Percentiles rank a stretch among this genome's conserved stretches.
phyloP scores from a whole-genome alignment of 2,888 invertebrate species.

The Pandemis corylana region DNA sequence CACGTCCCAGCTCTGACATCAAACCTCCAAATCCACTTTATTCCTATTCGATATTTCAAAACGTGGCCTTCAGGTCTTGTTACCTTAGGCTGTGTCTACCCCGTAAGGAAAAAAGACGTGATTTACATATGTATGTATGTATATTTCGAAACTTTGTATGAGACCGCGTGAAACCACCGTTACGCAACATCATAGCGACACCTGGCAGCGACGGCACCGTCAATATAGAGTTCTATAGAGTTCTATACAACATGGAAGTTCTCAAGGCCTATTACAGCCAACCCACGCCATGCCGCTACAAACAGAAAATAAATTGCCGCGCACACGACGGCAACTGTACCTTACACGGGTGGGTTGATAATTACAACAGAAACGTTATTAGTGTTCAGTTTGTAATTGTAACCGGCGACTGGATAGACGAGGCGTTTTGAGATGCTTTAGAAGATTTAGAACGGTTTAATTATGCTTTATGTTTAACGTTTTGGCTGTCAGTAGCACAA shows the following conservation, averaged over 20 bases:
- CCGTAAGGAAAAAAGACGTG: no score
- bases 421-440: not conserved
- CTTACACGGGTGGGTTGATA: constrained; percentile 40
- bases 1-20: not conserved
- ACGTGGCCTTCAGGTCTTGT: no score
- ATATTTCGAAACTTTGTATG: constrained; percentile 12
- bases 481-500: no score
- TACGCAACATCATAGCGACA: constrained; percentile 45
- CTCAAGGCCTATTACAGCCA: constrained; percentile 38
- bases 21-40: not conserved
- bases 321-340: constrained; percentile 53
- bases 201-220: constrained; percentile 47
- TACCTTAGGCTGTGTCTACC: no score
- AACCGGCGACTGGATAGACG: constrained; percentile 18
- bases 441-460: not conserved
- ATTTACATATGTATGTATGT: not conserved
- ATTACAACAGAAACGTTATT: constrained; percentile 26
- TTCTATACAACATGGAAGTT: constrained; percentile 29
- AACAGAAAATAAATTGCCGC: constrained; percentile 57
- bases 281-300: constrained; percentile 49
- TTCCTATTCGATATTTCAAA: not conserved
- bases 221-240: not conserved
- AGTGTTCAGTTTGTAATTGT: constrained; percentile 31
- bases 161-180: constrained; percentile 14
- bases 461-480: not conserved